Base-by-base conservation (phyloP, 2,888 invertebrate species). In the Leucoma salicis region DNA sequence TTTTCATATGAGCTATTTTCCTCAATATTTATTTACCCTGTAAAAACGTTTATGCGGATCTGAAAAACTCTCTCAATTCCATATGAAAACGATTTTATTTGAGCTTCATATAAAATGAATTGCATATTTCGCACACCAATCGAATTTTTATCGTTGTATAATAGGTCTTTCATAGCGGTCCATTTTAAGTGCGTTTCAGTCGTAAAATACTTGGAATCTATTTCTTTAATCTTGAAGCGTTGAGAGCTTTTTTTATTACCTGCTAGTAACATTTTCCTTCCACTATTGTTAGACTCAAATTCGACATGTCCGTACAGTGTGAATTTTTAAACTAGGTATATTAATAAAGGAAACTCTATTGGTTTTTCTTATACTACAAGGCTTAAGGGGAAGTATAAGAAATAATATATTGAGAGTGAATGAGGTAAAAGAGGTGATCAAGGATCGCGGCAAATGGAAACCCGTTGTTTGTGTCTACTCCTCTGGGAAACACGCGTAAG, bases 101-200 rank as follows among this genome's bases (percentile, higher is more conserved):
- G 36, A 37, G 41, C 53, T 50, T 53, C 55, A 49, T 49, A 58
- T 54, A 63, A 59, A 59, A 31, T 18, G 35, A 48, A 56, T 52
- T 63, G 61, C 58, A 47, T 54, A 56, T 55, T 59, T 45, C 39
- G 49, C 44, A 51, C 52, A 35, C 49, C 49, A 46, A 60, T 53
- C 57, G 62, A 44, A 55, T 44, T 68, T 63, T 57, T 66, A 66
- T 68, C 49, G 52, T 24, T 35, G 34, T 46, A 46, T 58, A 61
- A 64, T 60, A 61, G 62, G 54, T 57, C 45, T 57, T 51, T 51
- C 54, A 64, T 61, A 45, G 46, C 45, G 39, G 44, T 36, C 35
- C 55, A 14, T 51, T 51, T 56, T 63, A 57, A 64, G 54, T 57
- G 46, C 53, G 44, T 6, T 25, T 28, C 46, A 46, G 36, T 44